These are phyloP conservation scores for Betta splendens DNA, from an alignment of 2,797 vertebrate genomes.

Conservation along the genomic window DNA sequence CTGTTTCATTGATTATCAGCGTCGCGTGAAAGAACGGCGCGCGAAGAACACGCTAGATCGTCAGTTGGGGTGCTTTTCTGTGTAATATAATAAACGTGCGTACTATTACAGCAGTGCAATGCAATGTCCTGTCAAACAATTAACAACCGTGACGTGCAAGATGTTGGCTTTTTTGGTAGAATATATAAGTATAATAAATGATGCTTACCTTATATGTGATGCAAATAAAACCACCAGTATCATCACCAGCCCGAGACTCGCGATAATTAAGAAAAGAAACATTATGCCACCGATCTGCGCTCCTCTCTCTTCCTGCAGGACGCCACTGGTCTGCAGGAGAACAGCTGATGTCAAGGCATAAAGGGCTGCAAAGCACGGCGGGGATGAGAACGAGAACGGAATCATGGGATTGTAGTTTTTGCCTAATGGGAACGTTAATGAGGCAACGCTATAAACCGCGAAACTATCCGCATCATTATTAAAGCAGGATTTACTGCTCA, in stretches of 20 bases:
- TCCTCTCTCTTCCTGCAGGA: slow-evolving; percentile 30
- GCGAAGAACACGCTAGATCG: neutral
- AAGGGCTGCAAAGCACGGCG: slow-evolving; percentile 10
- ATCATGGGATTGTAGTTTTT: slow-evolving; percentile 82
- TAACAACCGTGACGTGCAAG: slow-evolving; percentile 18
- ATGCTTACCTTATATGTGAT: slow-evolving; percentile 78
- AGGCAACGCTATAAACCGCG: no score
- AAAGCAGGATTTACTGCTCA: no score
- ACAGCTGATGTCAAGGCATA: slow-evolving; percentile 71
- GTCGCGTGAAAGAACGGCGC: neutral
- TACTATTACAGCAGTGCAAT: slow-evolving; percentile 29
- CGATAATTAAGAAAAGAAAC: slow-evolving; percentile 67
- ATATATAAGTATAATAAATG: neutral
- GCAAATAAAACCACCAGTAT: slow-evolving; percentile 75
- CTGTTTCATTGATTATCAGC: slow-evolving; percentile 41
- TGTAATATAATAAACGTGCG: neutral
- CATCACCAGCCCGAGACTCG: slow-evolving; percentile 65
- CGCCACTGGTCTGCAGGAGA: slow-evolving; percentile 49
- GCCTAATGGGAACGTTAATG: no score
- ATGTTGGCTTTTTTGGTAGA: neutral
- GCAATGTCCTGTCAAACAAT: slow-evolving; percentile 36
- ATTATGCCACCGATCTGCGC: slow-evolving; percentile 38
- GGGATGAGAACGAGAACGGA: slow-evolving; percentile 30
- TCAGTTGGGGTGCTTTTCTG: neutral
- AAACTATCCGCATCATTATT: no score